Percentiles rank a stretch among this genome's conserved stretches.
phyloP scores from a whole-genome alignment of 2,888 invertebrate genomes.

The Cryptosula pallasiana region DNA sequence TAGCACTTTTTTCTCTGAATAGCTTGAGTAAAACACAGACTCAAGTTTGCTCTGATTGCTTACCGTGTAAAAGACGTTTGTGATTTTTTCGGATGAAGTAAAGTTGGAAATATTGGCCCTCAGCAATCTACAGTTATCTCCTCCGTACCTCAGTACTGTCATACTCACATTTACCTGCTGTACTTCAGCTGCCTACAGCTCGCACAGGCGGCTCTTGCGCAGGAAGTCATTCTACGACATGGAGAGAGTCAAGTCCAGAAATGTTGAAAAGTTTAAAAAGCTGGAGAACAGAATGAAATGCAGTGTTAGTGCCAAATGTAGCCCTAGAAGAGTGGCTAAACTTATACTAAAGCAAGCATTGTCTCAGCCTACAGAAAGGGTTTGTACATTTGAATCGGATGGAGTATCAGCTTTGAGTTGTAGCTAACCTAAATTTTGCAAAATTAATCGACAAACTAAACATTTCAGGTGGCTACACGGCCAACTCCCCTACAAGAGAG shows the following conservation, averaged over 20 bases:
- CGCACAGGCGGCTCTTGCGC: background rate
- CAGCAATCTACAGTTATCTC: too few species aligned
- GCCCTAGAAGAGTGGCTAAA: background rate
- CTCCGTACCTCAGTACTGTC: too few species aligned
- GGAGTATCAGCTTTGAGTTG: background rate
- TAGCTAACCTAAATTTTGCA: background rate
- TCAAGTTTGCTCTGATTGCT: too few species aligned
- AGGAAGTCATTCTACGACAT: conserved; percentile 17
- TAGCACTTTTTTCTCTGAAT: too few species aligned
- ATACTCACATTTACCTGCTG: background rate
- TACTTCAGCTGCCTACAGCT: background rate
- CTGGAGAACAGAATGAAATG: background rate
- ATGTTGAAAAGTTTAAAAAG: conserved; percentile 5
- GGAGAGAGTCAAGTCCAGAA: conserved; percentile 15
- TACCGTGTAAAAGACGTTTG: too few species aligned
- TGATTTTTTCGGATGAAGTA: too few species aligned
- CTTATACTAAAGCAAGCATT: conserved; percentile 13
- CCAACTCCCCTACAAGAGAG: background rate
- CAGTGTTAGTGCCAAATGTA: background rate
- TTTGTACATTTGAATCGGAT: background rate
- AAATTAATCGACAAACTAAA: too few species aligned
- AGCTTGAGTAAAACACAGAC: too few species aligned
- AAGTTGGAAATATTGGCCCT: too few species aligned
- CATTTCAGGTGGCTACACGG: background rate
- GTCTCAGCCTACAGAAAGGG: background rate